Conservation (phyloP, 2,888 invertebrate species). For the Oithona nana region DNA sequence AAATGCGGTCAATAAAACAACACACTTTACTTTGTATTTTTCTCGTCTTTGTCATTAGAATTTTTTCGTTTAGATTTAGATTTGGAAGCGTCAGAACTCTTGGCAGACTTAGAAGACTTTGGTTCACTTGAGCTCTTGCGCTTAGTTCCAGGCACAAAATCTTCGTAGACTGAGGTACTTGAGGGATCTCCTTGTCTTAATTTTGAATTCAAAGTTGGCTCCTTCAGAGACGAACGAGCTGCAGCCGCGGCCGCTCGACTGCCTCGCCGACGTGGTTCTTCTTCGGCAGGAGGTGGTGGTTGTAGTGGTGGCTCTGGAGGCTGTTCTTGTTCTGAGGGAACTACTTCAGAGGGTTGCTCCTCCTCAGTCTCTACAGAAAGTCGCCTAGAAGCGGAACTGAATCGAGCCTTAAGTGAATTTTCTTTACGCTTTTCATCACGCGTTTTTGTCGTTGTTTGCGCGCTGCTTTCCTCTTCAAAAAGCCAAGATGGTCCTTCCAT, state of each 20-base stretch:
- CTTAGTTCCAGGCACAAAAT: not conserved
- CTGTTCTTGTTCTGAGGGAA: not conserved
- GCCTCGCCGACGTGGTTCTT: not conserved
- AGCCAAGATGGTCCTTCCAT: slow-evolving; percentile 5
- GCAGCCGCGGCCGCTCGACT: not conserved
- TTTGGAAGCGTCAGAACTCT: no score
- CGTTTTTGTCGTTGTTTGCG: not conserved
- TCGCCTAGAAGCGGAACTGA: not conserved
- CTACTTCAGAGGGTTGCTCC: not conserved
- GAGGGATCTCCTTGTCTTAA: not conserved
- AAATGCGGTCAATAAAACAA: no score
- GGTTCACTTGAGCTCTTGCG: no score
- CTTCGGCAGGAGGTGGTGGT: not conserved
- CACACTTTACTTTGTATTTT: no score
- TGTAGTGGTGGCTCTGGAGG: not conserved
- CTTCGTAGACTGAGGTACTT: not conserved
- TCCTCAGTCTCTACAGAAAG: not conserved
- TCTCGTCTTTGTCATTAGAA: no score
- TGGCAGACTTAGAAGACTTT: no score
- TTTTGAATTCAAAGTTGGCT: not conserved
- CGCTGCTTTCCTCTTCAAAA: not conserved
- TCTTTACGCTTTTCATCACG: not conserved
- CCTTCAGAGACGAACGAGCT: not conserved
- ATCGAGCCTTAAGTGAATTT: not conserved
- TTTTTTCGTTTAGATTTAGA: no score